These are phyloP conservation scores for Stomorhina lunata DNA, from an alignment of 2,888 invertebrate species.

Conservation along the genomic window DNA sequence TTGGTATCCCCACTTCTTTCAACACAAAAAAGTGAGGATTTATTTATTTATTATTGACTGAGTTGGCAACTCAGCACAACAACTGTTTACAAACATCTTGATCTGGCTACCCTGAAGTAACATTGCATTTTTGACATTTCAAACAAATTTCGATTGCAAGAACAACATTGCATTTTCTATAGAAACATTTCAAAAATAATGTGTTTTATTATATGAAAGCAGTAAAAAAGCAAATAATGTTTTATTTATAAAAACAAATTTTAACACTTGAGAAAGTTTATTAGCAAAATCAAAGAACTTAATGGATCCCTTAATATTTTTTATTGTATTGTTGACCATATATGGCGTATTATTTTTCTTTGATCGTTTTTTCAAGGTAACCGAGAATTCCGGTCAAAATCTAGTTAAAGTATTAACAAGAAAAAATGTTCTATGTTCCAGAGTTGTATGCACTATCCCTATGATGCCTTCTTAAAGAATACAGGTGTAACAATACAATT, in stretches of 20 bases:
- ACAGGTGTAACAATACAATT: constrained; percentile 88
- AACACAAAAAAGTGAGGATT: no score
- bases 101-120: not conserved
- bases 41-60: no score
- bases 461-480: constrained; percentile 87
- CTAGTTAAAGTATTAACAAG: not conserved
- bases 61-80: no score
- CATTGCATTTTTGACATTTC: constrained; percentile 30
- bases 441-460: constrained; percentile 92
- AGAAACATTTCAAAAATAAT: no score
- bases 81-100: no score
- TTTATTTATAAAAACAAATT: not conserved
- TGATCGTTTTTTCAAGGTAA: constrained; percentile 91
- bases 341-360: constrained; percentile 88
- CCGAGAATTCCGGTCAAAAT: not conserved
- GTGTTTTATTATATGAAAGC: no score
- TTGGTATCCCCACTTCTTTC: no score
- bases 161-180: constrained; percentile 35
- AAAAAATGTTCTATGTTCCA: constrained; percentile 79
- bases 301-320: constrained; percentile 85
- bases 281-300: not conserved
- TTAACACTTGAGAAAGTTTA: not conserved
- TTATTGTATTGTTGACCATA: constrained; percentile 83
- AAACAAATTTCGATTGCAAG: constrained; percentile 31
- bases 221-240: constrained; percentile 36